These are phyloP conservation scores for Gymnogyps californianus DNA, from an alignment of 2,113 vertebrate species.

Conservation along the genomic window DNA sequence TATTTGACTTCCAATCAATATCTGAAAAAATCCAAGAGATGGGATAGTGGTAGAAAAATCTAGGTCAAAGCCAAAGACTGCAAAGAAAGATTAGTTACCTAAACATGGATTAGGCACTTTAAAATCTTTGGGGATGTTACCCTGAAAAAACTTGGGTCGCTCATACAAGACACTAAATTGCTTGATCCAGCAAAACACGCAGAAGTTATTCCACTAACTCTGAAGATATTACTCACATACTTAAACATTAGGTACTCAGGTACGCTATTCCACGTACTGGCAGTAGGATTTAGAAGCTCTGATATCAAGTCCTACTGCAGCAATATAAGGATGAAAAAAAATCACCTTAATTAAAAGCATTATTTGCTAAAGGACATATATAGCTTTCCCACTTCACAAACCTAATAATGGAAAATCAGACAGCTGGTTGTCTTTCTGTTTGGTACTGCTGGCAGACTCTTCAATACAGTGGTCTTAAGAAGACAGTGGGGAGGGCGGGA, in stretches of 20 bases:
- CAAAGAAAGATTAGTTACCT: neutral
- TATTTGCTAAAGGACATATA: neutral
- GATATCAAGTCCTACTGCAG: neutral
- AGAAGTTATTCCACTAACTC: neutral
- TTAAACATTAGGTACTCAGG: neutral
- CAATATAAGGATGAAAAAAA: neutral
- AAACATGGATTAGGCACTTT: neutral
- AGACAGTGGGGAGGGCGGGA: neutral
- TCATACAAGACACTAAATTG: neutral
- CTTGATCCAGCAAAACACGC: neutral
- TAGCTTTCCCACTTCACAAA: neutral
- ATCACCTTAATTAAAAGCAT: neutral
- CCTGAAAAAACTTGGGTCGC: neutral
- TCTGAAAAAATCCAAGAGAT: neutral
- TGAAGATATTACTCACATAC: neutral
- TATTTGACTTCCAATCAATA: neutral
- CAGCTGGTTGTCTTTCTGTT: neutral
- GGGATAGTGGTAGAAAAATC: neutral
- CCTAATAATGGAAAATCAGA: conserved; percentile 9
- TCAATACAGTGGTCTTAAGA: neutral
- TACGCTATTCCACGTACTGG: neutral
- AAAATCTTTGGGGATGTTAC: neutral
- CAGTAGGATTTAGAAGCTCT: neutral
- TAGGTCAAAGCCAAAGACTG: neutral
- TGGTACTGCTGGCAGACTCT: neutral